Base-by-base conservation (phyloP, 2,888 invertebrate genomes). In the Andricus quercusramuli region DNA sequence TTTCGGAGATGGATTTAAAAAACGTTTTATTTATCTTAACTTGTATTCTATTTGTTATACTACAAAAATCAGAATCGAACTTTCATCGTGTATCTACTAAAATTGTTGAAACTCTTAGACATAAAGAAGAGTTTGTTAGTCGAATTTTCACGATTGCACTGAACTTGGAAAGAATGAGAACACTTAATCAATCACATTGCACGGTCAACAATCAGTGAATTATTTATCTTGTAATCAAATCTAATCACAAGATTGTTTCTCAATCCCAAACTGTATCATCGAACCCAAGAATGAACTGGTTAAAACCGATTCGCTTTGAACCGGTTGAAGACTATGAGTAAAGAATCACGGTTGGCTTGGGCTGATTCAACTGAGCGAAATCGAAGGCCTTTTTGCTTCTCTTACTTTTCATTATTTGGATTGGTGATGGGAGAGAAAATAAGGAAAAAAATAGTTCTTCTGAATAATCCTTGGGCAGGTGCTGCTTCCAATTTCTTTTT, bases 281-380 rank as follows among this genome's bases (percentile, higher is more conserved):
- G 25, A 62, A 25, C 22, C 15, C 25, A 62, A 25, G 62, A 62
- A 15, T 25, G 62, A 62, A 62, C 62, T 62, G 62, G 62, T 62
- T 62, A 25, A 62, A 62, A 62, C 62, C 62, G 62, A 62, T 62
- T 62, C 62, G 25, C 62, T 22, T 62, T 62, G 62, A 62, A 62
- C 62, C 62, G 62, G 62, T 62, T 62, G 22, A 22, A 62, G 62
- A 62, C 62, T 25, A 1, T 13, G 62, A 62, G 62, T n/a, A 62
- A 62, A 62, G 62, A 25, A 25, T 25, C 25, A 25, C 13, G 25
- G 62, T 22, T 62, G 13, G 22, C 11, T 59, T 22, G 11, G 22
- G 59, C 22, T 62, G 62, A n/a, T 25, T 62, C 22, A 13, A 25
- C 13, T 62, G 62, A 62, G n/a, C 62, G 22, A 62, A 62, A n/a